Evolutionary conservation across 2,113 vertebrate genomes (phyloP).

Genomic region (Diadophis punctatus): DNA sequence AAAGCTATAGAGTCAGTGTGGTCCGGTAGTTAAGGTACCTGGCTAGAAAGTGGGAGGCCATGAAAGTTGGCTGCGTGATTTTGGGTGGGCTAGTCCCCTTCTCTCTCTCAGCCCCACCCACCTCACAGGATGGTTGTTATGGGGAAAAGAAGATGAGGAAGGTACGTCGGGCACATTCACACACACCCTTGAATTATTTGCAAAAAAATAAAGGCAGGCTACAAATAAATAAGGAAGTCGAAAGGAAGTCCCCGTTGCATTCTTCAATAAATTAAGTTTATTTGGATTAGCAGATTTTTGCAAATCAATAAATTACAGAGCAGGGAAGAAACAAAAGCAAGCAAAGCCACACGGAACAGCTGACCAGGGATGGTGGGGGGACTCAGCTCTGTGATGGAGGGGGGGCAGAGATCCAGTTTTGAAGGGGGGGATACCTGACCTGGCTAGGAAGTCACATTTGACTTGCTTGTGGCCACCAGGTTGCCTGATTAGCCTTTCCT

Average conservation of each 20-base stretch:
- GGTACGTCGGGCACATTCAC: not conserved
- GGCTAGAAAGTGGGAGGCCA: not conserved
- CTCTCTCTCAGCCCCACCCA: not conserved
- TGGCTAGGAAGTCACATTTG: not conserved
- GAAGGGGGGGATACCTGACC: not conserved
- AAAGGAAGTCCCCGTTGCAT: not conserved
- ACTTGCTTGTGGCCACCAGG: not conserved
- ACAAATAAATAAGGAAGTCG: not conserved
- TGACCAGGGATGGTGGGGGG: not conserved
- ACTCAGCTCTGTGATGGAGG: not conserved
- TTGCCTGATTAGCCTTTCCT: not conserved
- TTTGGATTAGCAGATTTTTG: conserved; percentile 69
- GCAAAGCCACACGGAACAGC: not conserved
- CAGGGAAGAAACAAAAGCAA: conserved; percentile 23
- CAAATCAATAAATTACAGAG: conserved; percentile 73
- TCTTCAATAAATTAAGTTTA: conserved; percentile 78
- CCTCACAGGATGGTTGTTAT: not conserved
- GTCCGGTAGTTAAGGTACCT: not conserved
- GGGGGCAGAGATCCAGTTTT: not conserved
- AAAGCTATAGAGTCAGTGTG: not conserved
- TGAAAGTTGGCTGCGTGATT: not conserved
- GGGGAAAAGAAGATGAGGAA: not conserved
- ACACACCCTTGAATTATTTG: not conserved
- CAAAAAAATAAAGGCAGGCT: not conserved
- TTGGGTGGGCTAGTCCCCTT: too few species aligned